phyloP scores from a whole-genome alignment of 37 sponge, comb jelly and placozoan genomes.

The Oscarella lobularis region DNA sequence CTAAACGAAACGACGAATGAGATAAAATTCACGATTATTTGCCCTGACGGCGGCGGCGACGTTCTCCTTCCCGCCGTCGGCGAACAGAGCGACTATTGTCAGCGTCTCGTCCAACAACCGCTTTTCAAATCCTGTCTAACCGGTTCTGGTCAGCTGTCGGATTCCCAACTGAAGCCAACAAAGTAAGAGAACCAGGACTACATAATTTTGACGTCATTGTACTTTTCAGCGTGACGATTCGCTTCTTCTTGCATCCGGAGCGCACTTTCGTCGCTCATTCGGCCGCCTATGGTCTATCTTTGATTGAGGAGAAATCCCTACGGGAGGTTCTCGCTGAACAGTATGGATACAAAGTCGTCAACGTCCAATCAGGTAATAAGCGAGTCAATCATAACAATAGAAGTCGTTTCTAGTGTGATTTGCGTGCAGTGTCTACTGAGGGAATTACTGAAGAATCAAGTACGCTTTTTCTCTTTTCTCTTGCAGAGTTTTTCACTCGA shows the following conservation, averaged over 20 bases:
- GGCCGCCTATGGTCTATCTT: background rate
- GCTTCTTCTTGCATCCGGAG: too few relatives aligned
- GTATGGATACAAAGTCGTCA: background rate
- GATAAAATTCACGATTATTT: background rate
- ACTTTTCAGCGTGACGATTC: background rate
- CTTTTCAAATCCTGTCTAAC: background rate
- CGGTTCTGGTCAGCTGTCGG: too few relatives aligned
- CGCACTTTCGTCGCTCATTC: too few relatives aligned
- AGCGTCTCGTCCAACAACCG: background rate
- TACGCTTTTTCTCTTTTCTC: too few relatives aligned
- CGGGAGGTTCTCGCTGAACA: background rate
- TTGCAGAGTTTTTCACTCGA: too few relatives aligned
- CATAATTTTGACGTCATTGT: too few relatives aligned
- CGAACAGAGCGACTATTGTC: background rate
- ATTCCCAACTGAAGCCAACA: too few relatives aligned
- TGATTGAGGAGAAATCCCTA: background rate
- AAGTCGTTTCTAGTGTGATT: too few relatives aligned
- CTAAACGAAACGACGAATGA: too few relatives aligned
- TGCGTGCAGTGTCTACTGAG: background rate
- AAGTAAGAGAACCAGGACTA: too few relatives aligned
- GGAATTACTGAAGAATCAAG: background rate
- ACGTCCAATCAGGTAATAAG: background rate
- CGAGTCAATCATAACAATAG: too few relatives aligned
- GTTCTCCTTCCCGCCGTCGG: background rate
- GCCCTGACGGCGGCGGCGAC: background rate